Evolutionary conservation across 1,140 invertebrate genomes (phyloP), one percentile per base, ranked within the genome.

Genomic region (Riptortus pedestris): DNA sequence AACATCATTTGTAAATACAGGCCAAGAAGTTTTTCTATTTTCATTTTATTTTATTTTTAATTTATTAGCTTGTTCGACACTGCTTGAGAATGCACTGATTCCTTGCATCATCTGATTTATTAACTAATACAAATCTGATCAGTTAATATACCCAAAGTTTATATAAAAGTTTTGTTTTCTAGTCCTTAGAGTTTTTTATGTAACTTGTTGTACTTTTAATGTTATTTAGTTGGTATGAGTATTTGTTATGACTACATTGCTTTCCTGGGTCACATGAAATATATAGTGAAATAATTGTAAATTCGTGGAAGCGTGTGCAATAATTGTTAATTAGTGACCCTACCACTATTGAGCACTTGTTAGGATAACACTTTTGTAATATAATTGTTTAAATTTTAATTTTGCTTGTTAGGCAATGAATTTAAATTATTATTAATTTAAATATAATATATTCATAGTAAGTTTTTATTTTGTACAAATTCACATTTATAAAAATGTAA

Each of bases 21-120:
- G 14, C 31, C n/a, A n/a, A n/a, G n/a, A n/a, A n/a, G n/a, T n/a
- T n/a, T n/a, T n/a, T n/a, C n/a, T n/a, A 5, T 47, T 20, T 47
- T 47, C 45, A 47, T 22, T 20, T 24, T 24, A 20, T 24, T 55
- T 55, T 18, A 14, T 12, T 26, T 26, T 55, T 55, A 24, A 55
- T 55, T 55, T 55, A 55, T 55, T 55, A 55, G 24, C 51, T 26
- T 55, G 51, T 55, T 55, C 51, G 51, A 55, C 51, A 55, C 51
- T 55, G 51, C 51, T 55, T 55, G 51, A 55, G 51, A 18, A 55
- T 55, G 51, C 51, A 55, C 51, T 26, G 2, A 55, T 55, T 55
- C 51, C 51, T 55, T 55, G 51, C 51, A 55, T 24, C 22, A 55
- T 18, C 11, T 55, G 51, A 55, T 24, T 55, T 55, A 24, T 55